phyloP scores from a whole-genome alignment of 2,113 vertebrate genomes.

The Corythoichthys haematopterus region DNA sequence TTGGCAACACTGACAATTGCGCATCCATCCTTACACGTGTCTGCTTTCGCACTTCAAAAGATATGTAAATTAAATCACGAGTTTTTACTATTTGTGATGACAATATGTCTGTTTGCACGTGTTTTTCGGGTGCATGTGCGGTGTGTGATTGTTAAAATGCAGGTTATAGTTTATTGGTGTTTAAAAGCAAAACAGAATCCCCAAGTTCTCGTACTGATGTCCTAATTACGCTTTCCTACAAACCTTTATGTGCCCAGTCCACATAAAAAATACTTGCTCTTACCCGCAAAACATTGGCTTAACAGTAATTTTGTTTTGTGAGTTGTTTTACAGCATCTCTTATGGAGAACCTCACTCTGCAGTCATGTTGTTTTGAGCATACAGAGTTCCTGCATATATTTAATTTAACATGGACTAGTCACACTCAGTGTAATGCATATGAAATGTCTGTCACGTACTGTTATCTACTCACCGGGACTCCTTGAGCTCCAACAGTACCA shows the following conservation, averaged over 20 bases:
- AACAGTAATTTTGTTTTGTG: background rate
- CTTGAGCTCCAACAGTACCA: constrained; percentile 55
- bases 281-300: constrained; percentile 13
- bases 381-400: background rate
- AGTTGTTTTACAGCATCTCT: background rate
- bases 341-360: background rate
- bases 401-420: background rate
- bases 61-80: no score
- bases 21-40: no score
- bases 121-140: no score
- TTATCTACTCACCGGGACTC: constrained; percentile 58
- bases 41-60: no score
- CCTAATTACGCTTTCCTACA: constrained; percentile 32
- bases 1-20: no score
- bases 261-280: constrained; percentile 19
- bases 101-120: background rate
- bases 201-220: constrained; percentile 19
- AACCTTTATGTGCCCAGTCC: constrained; percentile 26
- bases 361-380: background rate
- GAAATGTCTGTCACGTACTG: background rate
- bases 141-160: background rate
- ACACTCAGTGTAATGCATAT: background rate
- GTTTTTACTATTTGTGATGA: no score
- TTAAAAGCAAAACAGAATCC: constrained; percentile 25
- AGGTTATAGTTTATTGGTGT: constrained; percentile 11